phyloP scores from a whole-genome alignment of 2,888 invertebrate species.

The Melanostoma mellinum region DNA sequence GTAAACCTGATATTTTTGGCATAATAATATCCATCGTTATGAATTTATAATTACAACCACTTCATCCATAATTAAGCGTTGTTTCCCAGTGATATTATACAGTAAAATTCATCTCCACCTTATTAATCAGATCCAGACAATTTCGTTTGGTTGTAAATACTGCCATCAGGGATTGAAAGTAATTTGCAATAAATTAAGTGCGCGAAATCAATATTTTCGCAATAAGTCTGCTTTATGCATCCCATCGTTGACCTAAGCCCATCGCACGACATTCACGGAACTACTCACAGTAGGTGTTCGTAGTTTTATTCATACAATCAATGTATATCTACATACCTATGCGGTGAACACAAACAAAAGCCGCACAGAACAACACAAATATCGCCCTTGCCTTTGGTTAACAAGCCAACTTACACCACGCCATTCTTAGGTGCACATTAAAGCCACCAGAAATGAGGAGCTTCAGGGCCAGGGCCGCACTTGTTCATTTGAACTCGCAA shows the following conservation, averaged over 20 bases:
- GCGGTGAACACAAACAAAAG: slow-evolving; percentile 21
- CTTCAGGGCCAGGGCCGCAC: slow-evolving; percentile 1
- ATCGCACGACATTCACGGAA: slow-evolving; percentile 2
- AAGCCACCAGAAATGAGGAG: not conserved
- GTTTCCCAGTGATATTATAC: too few species aligned
- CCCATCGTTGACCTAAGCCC: slow-evolving; percentile 21
- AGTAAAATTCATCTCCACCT: not conserved
- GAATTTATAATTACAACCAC: too few species aligned
- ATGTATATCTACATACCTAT: not conserved
- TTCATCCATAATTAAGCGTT: too few species aligned
- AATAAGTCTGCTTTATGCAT: slow-evolving; percentile 21
- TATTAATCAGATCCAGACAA: slow-evolving; percentile 51
- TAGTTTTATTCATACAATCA: slow-evolving; percentile 1
- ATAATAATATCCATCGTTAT: too few species aligned
- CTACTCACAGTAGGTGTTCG: slow-evolving; percentile 54
- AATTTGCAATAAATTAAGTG: slow-evolving; percentile 69
- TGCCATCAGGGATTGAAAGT: slow-evolving; percentile 58
- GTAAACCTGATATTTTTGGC: too few species aligned
- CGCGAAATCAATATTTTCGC: slow-evolving; percentile 41
- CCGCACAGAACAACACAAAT: slow-evolving; percentile 38
- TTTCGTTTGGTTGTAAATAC: slow-evolving; percentile 3
- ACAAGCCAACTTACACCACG: slow-evolving; percentile 43
- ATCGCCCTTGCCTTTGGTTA: slow-evolving; percentile 24
- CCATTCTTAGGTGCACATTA: slow-evolving; percentile 16
- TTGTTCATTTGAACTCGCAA: too few species aligned